A percentile compares a stretch with the other conserved stretches of the same genome.
phyloP scores from a whole-genome alignment of 2,888 invertebrate species.

The Trachelus tabidus region DNA sequence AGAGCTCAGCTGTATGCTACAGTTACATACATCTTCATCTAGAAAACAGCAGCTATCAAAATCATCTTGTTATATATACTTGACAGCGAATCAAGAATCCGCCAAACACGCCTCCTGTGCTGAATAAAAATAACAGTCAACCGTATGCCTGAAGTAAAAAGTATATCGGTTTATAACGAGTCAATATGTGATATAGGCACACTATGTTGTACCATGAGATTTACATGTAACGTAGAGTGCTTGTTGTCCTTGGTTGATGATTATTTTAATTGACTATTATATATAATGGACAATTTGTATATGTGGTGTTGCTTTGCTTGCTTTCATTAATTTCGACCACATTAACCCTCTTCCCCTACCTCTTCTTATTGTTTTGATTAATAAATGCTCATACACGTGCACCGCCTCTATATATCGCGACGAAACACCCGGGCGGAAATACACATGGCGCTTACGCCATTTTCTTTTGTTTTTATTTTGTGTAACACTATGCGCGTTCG shows the following conservation, averaged over 20 bases:
- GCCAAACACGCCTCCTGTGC: background rate
- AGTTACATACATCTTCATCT: background rate
- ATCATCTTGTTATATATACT: background rate
- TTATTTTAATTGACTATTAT: slow-evolving; percentile 1
- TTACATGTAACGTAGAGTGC: slow-evolving; percentile 21
- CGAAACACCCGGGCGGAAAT: background rate
- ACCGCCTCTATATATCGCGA: slow-evolving; percentile 34
- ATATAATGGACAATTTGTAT: slow-evolving; percentile 31
- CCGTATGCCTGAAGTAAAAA: background rate
- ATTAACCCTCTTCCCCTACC: slow-evolving; percentile 63
- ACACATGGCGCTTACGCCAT: background rate
- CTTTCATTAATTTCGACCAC: slow-evolving; percentile 61
- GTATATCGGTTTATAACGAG: slow-evolving; percentile 5
- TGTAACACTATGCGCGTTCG: background rate
- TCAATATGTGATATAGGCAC: background rate
- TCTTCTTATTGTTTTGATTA: slow-evolving; percentile 55
- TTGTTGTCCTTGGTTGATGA: slow-evolving; percentile 18
- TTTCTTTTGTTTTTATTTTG: background rate
- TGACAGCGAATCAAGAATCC: background rate
- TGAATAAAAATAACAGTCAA: background rate
- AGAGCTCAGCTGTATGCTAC: background rate
- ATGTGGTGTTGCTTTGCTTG: slow-evolving; percentile 58
- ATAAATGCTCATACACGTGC: slow-evolving; percentile 56
- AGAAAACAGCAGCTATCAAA: background rate
- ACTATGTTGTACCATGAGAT: slow-evolving; percentile 12